Base-by-base conservation (phyloP, 1,140 invertebrate genomes). In the Spodoptera litura region DNA sequence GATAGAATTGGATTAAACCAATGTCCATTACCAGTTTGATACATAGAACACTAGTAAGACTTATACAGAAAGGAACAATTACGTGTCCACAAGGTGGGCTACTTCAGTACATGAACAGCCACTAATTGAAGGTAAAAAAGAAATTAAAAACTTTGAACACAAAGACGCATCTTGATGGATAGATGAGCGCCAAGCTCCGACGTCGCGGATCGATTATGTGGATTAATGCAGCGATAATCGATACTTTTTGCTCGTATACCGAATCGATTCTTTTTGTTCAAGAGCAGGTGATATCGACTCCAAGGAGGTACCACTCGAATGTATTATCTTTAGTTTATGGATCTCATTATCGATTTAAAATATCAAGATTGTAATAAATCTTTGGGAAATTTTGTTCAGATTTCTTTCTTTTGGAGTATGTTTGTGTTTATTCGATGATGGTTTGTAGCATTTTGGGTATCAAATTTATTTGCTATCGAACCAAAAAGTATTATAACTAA, bases 181-280 rank as follows among this genome's bases (percentile, higher is more conserved):
- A 78, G 81, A 80, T 74, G 61, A 55, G 70, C 31, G 59, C 59
- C 59, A 56, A 56, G 27, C 56, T 68, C 74, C 81, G 77, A 76
- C 80, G 78, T 81, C 73, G 56, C 66, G 73, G 58, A 81, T 85
- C 83, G 81, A 83, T 81, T 78, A 77, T 86, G 74, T 83, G 81
- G 84, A 88, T 87, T 88, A 82, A 88, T 83, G 84, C 78, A 72
- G 77, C 81, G 84, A 85, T 88, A 87, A 88, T 87, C 85, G 81
- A 85, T 74, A 78, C 81, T 82, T 87, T 83, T 83, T 88, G 82
- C 83, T 81, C 80, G 77, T 66, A 78, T 75, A 73, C 74, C 49
- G 55, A 81, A 81, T 87, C 84, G 81, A 86, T 86, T 81, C 78
- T 74, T 81, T 81, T 81, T 81, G 70, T 83, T 80, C 51, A 20